Evolutionary conservation across 2,888 invertebrate genomes (phyloP), one percentile per base, ranked within the genome.

Genomic region (Dione vanillae): DNA sequence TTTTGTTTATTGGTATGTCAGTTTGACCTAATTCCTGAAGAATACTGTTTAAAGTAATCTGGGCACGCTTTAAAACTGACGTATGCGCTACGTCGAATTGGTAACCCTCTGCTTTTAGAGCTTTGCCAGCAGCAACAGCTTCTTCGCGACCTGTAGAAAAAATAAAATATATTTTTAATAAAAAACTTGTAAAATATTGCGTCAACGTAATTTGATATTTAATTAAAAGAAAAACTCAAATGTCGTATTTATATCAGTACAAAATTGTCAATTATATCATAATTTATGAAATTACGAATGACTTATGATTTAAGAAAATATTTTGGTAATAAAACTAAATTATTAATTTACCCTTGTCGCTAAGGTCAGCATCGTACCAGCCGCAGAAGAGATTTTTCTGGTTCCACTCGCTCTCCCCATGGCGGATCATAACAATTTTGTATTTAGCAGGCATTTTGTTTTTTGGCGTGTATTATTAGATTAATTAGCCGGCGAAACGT

Each of bases 11-110:
- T 0, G 96, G 96, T 74, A 97, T 86, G 76, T 95, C 93, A n/a
- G 94, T 85, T 80, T 96, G 96, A 1, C 94, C 95, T 52, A 96
- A 94, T 81, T 96, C 95, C 70, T 95, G 90, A 9, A 97, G 86
- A 73, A 97, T 95, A 0, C 94, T 84, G 65, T 94, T 94, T 51
- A 97, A 87, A 0, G 97, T 97, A 71, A 95, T 94, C 80, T 96
- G 96, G 0, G 97, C 97, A 69, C 98, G 94, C 66, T 95, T 96
- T 73, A 98, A 84, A 6, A 96, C 95, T 0, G 98, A 98, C 0
- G 97, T 97, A 82, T 96, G 96, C 0, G 97, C 97, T 0, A 96
- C 82, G 83, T 98, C 97, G 79, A 98, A 97, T 78, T 94, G 93
- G 75, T 95, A 95, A 1, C 95, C 95, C 35, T 95, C 95, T 0